Conservation (phyloP, 2,113 vertebrate genomes). For the Laticauda laticaudata region DNA sequence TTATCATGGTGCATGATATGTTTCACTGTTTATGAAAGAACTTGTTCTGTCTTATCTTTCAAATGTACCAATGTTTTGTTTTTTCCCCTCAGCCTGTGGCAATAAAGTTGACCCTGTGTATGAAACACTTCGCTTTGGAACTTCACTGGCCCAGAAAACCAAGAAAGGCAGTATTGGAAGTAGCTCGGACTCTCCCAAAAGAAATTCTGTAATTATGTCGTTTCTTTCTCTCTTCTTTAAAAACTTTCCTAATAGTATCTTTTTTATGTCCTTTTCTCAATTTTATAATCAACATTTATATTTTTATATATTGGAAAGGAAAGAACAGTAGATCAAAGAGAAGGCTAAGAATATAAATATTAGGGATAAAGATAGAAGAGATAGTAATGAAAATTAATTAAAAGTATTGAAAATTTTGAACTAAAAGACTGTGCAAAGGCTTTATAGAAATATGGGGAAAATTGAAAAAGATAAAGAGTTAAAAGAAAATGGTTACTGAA, state of each 20-base stretch:
- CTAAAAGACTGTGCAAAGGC: background rate
- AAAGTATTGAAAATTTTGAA: background rate
- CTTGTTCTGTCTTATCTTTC: background rate
- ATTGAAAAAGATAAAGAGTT: background rate
- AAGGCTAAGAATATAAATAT: background rate
- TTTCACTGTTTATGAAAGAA: background rate
- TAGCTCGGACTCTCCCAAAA: slow-evolving; percentile 87
- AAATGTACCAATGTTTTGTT: slow-evolving; percentile 27
- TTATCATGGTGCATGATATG: background rate
- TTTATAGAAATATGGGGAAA: background rate
- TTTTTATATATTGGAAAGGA: background rate
- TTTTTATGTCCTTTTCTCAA: background rate
- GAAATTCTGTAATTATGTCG: slow-evolving; percentile 83
- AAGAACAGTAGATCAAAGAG: background rate
- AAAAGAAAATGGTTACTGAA: background rate
- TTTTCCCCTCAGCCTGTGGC: slow-evolving; percentile 82
- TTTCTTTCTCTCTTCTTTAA: background rate
- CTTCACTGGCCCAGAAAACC: slow-evolving; percentile 92
- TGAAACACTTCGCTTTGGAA: slow-evolving; percentile 94
- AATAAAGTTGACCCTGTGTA: slow-evolving; percentile 98
- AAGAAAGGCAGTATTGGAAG: slow-evolving; percentile 85
- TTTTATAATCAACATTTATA: background rate
- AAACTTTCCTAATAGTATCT: background rate
- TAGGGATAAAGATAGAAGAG: background rate
- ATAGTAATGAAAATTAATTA: background rate